Percentiles rank a stretch among this genome's conserved stretches.
These are phyloP conservation scores for Lydus trimaculatus DNA, from an alignment of 2,888 invertebrate species.

Conservation along the genomic window DNA sequence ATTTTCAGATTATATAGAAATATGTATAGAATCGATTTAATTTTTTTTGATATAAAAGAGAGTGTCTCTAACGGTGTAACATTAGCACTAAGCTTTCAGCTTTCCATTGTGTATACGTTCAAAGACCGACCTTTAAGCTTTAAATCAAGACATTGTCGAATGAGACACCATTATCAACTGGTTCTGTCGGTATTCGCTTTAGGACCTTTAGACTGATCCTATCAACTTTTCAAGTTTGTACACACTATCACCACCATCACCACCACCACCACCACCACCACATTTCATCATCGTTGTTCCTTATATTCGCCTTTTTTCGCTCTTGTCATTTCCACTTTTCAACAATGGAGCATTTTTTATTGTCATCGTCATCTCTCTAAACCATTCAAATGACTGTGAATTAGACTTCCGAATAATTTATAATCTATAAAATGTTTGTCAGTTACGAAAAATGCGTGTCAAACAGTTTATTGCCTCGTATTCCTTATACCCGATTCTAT, in stretches of 20 bases:
- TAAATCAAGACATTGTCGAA: conserved; percentile 53
- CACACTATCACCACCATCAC: conserved; percentile 37
- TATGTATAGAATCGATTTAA: conserved; percentile 22
- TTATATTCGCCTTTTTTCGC: conserved; percentile 30
- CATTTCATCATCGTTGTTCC: neutral
- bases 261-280: neutral
- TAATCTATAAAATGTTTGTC: conserved; percentile 38
- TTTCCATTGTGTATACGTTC: neutral
- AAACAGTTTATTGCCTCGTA: conserved; percentile 26
- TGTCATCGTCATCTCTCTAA: conserved; percentile 43
- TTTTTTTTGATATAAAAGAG: neutral
- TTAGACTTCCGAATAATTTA: conserved; percentile 45
- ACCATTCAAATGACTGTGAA: conserved; percentile 45
- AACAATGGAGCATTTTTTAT: neutral
- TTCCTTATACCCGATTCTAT: conserved; percentile 21
- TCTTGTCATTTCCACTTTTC: conserved; percentile 22
- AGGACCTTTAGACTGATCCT: conserved; percentile 48
- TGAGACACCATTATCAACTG: conserved; percentile 52
- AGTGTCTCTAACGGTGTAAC: neutral
- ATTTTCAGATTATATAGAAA: neutral
- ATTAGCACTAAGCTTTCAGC: neutral
- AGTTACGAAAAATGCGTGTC: conserved; percentile 26
- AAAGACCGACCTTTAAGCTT: conserved; percentile 19
- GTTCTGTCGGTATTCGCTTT: conserved; percentile 43
- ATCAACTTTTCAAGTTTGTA: conserved; percentile 50